These are phyloP conservation scores for Ridgeia piscesae DNA, from an alignment of 1,140 invertebrate species.

Conservation along the genomic window DNA sequence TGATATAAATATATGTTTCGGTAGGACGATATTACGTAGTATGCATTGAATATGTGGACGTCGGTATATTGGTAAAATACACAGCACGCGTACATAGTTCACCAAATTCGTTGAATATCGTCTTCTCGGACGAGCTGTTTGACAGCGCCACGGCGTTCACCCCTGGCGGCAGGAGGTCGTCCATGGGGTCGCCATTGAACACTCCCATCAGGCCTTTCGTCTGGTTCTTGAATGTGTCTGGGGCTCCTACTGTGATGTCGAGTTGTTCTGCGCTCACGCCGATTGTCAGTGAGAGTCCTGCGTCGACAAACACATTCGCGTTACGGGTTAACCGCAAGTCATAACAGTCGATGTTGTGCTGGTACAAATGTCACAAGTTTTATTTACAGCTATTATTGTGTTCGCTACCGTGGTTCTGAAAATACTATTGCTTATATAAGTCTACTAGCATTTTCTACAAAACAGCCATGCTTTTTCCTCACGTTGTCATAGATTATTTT, in stretches of 20 bases:
- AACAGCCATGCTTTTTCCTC: too few relatives aligned
- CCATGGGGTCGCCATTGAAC: background rate
- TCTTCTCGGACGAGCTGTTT: background rate
- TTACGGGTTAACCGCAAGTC: background rate
- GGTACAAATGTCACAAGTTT: background rate
- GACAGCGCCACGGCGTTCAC: background rate
- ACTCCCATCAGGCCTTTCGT: slow-evolving; percentile 3
- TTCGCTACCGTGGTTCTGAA: background rate
- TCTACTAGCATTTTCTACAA: background rate
- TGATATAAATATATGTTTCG: background rate
- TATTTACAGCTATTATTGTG: background rate
- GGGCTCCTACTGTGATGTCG: background rate
- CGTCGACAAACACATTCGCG: background rate
- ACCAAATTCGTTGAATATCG: background rate
- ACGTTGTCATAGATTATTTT: too few relatives aligned
- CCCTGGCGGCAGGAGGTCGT: background rate
- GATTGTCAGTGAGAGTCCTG: background rate
- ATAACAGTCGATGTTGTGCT: background rate
- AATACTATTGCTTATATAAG: too few relatives aligned
- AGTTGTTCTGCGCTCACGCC: background rate
- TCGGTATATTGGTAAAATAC: background rate
- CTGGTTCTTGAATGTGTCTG: background rate
- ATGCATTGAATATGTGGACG: background rate
- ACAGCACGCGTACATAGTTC: background rate
- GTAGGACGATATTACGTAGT: background rate